phyloP scores from a whole-genome alignment of 2,797 vertebrate genomes.

The Scyliorhinus canicula region DNA sequence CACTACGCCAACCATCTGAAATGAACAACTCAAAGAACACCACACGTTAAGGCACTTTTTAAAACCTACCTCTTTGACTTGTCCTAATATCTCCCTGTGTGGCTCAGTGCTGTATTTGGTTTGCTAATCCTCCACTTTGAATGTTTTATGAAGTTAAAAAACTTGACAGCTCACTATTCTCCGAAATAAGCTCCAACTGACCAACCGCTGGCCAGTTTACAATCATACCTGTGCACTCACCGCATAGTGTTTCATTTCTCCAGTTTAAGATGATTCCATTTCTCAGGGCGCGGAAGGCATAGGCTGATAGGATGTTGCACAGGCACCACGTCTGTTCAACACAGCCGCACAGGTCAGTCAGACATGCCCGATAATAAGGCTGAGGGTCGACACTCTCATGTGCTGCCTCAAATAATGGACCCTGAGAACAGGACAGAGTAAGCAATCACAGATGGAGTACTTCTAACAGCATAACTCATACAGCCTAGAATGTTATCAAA shows the following conservation, averaged over 20 bases:
- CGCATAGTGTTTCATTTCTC: neutral
- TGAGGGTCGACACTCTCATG: constrained; percentile 14
- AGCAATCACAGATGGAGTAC: neutral
- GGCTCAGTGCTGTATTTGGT: neutral
- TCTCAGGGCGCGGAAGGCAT: constrained; percentile 7
- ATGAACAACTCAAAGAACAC: too few relatives aligned
- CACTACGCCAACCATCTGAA: too few relatives aligned
- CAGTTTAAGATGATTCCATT: constrained; percentile 24
- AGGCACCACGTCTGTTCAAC: neutral
- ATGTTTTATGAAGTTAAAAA: neutral
- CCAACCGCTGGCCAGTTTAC: neutral
- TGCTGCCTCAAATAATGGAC: constrained; percentile 19
- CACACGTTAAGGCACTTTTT: neutral
- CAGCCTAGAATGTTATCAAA: neutral
- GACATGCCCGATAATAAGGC: constrained; percentile 3
- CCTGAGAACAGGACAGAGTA: neutral
- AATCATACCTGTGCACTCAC: neutral
- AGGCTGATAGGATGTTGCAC: constrained; percentile 14
- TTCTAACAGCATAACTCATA: neutral
- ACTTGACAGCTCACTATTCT: neutral
- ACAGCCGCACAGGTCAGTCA: neutral
- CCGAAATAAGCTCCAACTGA: neutral
- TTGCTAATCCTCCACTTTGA: too few relatives aligned
- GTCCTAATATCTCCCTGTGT: neutral
- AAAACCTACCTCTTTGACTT: neutral